Base-by-base conservation (phyloP, 2,113 vertebrate species). In the Cheirogaleus medius region DNA sequence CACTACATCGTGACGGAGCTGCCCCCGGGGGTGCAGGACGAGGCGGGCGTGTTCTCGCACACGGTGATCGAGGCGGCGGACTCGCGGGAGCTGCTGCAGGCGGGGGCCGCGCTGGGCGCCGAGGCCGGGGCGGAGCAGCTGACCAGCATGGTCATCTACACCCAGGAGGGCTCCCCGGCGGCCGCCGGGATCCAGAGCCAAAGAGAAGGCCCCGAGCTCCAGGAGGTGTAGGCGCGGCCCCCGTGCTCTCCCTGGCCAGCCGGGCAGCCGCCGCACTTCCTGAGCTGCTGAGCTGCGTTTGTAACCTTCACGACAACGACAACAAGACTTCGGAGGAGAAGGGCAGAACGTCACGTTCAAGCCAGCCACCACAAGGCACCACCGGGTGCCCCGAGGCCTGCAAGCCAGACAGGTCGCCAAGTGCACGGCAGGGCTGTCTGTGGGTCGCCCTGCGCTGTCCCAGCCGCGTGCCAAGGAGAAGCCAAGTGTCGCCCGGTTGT, bases 1-100 rank as follows among this genome's bases (percentile, higher is more conserved):
- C 99, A 99, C 98, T 99, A 99, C 98, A 99, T 99, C 0, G 99
- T 99, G 82, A 99, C 99, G 0, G 99, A 99, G 98, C 98, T 99
- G 98, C 99, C 99, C 20, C 98, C 99, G 6, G 98, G 98, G 34
- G 93, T 99, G n/a, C 99, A 99, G 94, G 99, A 99, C 52, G 99
- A 99, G 87, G 97, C 98, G 0, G 95, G 97, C 1, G 84, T 99
- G 88, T 99, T 99, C 90, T 98, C 99, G 0, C 98, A 99, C 1
- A 95, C 99, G 0, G 98, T 99, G 87, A 98, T 99, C 76, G 99
- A 99, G 97, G 60, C 98, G 0, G 90, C 97, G 0, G 96, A 80
- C 56, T 90, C 98, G 17, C 98, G 95, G 52, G 98, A 98, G 54
- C 88, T 98, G 87, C 93, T 99, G 95, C 98, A 98, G 96, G 97